These are phyloP conservation scores for Noctua janthina DNA, from an alignment of 2,888 invertebrate genomes.

Conservation along the genomic window DNA sequence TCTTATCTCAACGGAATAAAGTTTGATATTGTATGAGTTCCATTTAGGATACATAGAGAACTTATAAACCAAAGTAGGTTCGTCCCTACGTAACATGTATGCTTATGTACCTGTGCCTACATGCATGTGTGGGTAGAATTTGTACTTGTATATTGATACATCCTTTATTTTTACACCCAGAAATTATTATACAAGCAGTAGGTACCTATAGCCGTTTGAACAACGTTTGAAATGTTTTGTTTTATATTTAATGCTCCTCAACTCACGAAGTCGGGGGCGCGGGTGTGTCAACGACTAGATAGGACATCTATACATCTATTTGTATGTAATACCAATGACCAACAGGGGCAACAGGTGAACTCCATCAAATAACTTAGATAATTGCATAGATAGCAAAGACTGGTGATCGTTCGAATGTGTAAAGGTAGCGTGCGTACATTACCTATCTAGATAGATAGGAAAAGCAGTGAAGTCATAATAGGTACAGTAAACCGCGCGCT, in stretches of 20 bases:
- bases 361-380: constrained; percentile 16
- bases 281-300: not conserved
- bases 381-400: constrained; percentile 11
- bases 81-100: constrained; percentile 8
- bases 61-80: constrained; percentile 28
- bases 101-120: constrained; percentile 8
- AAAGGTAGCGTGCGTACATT: not conserved
- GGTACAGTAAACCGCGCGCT: no score
- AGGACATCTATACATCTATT: not conserved
- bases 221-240: not conserved
- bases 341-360: not conserved
- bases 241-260: constrained; percentile 9
- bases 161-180: constrained; percentile 16
- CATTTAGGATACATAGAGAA: constrained; percentile 26
- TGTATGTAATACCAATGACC: constrained; percentile 1
- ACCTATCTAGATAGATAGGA: not conserved
- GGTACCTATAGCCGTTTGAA: no score
- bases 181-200: not conserved
- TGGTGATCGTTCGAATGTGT: not conserved
- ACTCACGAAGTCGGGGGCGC: not conserved
- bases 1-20: not conserved
- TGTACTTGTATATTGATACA: constrained; percentile 5
- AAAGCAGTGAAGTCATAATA: constrained; percentile 10
- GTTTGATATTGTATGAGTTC: constrained; percentile 20
- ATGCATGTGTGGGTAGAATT: constrained; percentile 18